Percentiles rank a stretch among this genome's conserved stretches.
phyloP scores from a whole-genome alignment of 2,888 invertebrate genomes.

The Nemotelus nigrinus region DNA sequence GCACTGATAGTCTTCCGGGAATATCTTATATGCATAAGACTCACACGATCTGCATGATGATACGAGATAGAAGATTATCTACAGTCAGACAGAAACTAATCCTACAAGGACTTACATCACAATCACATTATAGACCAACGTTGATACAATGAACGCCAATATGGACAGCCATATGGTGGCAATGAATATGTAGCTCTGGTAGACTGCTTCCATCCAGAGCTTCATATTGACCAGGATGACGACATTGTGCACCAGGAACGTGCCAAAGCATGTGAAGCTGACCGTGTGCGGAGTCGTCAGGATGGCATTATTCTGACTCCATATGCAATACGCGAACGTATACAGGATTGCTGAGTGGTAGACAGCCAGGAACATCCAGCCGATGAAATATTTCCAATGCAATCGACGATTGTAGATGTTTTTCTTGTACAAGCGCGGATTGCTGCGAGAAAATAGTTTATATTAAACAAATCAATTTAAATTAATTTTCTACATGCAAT shows the following conservation, averaged over 20 bases:
- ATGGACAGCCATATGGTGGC: conserved; percentile 68
- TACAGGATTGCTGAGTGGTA: conserved; percentile 76
- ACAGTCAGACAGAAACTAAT: background rate
- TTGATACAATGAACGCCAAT: conserved; percentile 68
- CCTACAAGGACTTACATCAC: conserved; percentile 68
- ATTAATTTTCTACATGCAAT: too few relatives aligned
- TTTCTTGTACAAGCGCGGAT: conserved; percentile 75
- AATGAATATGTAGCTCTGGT: conserved; percentile 69
- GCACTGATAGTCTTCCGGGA: conserved; percentile 25
- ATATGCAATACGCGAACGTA: conserved; percentile 66
- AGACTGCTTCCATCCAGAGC: conserved; percentile 71
- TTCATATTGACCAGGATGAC: conserved; percentile 71
- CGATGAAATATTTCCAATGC: conserved; percentile 70
- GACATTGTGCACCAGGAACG: conserved; percentile 68
- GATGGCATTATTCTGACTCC: conserved; percentile 66
- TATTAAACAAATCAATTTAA: background rate
- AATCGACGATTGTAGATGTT: conserved; percentile 73
- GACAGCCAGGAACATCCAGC: conserved; percentile 70
- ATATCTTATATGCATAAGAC: background rate
- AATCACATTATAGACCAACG: conserved; percentile 69
- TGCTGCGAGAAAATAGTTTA: conserved; percentile 62
- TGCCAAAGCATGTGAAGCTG: conserved; percentile 71
- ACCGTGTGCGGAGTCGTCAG: conserved; percentile 67
- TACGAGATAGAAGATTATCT: background rate
- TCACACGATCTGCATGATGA: too few relatives aligned